Percentiles rank a stretch among this genome's conserved stretches.
phyloP scores from a whole-genome alignment of 2,113 vertebrate genomes.

The Albula goreensis region DNA sequence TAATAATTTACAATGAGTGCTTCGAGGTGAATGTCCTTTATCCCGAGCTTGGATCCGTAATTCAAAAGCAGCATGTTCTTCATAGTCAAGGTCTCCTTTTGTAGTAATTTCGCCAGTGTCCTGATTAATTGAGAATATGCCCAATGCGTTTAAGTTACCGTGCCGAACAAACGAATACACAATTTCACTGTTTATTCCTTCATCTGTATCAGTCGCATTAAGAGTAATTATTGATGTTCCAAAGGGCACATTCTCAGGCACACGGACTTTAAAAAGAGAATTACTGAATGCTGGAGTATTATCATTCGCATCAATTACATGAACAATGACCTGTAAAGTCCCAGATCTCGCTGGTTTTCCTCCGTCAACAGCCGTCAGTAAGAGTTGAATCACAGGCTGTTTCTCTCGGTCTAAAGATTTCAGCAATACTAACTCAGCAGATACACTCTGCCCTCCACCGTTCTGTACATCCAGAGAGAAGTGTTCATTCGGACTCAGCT shows the following conservation, averaged over 20 bases:
- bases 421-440: constrained; percentile 64
- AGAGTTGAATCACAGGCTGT: constrained; percentile 51
- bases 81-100: constrained; percentile 66
- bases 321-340: constrained; percentile 50
- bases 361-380: constrained; percentile 61
- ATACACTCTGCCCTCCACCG: constrained; percentile 63
- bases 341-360: constrained; percentile 61
- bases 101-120: constrained; percentile 73
- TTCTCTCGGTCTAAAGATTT: constrained; percentile 65
- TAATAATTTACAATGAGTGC: constrained; percentile 68
- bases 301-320: constrained; percentile 65
- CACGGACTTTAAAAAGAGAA: constrained; percentile 54
- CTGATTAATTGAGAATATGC: constrained; percentile 65
- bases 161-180: constrained; percentile 55
- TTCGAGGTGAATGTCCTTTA: constrained; percentile 58
- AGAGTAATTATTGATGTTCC: constrained; percentile 49
- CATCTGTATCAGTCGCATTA: constrained; percentile 59
- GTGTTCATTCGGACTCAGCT: constrained; percentile 61
- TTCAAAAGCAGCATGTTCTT: constrained; percentile 61
- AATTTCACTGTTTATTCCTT: constrained; percentile 56
- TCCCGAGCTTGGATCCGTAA: constrained; percentile 64
- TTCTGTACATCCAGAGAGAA: constrained; percentile 66
- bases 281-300: constrained; percentile 57
- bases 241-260: constrained; percentile 57
- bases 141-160: constrained; percentile 57